A percentile compares a stretch with the other conserved stretches of the same genome.
phyloP scores from a whole-genome alignment of 2,797 vertebrate genomes.

The Prionace glauca region DNA sequence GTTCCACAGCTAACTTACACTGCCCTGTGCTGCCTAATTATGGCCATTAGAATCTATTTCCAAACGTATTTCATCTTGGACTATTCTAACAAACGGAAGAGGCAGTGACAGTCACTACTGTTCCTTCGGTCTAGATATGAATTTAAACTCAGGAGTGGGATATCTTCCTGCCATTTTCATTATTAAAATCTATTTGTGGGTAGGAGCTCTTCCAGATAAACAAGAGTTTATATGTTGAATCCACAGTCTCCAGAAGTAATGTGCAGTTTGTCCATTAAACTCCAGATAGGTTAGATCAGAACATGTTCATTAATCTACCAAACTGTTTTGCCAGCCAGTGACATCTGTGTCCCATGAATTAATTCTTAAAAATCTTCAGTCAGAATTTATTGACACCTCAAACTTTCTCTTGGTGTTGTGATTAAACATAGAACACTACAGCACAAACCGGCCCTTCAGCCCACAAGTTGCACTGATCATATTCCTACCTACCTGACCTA shows the following conservation, averaged over 20 bases:
- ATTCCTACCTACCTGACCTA: no score
- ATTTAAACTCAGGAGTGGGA: background rate
- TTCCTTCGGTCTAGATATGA: no score
- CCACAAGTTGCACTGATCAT: no score
- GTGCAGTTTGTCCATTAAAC: no score
- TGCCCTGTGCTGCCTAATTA: background rate
- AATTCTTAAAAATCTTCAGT: no score
- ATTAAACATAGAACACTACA: no score
- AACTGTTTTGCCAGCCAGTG: background rate
- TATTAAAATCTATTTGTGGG: no score
- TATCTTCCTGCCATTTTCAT: background rate
- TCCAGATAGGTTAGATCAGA: no score
- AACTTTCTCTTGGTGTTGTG: no score
- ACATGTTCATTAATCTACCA: background rate
- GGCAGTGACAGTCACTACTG: background rate
- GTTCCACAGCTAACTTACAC: background rate
- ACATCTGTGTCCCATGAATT: no score
- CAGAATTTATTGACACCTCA: background rate
- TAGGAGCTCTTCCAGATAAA: background rate
- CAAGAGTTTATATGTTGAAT: background rate
- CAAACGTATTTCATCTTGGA: background rate
- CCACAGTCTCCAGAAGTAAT: background rate
- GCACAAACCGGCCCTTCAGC: no score
- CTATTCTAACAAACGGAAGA: background rate
- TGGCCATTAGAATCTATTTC: background rate